Percentiles rank a stretch among this genome's conserved stretches.
Evolutionary conservation across 2,888 invertebrate genomes (phyloP).

Genomic region (Ephialtes manifestator): DNA sequence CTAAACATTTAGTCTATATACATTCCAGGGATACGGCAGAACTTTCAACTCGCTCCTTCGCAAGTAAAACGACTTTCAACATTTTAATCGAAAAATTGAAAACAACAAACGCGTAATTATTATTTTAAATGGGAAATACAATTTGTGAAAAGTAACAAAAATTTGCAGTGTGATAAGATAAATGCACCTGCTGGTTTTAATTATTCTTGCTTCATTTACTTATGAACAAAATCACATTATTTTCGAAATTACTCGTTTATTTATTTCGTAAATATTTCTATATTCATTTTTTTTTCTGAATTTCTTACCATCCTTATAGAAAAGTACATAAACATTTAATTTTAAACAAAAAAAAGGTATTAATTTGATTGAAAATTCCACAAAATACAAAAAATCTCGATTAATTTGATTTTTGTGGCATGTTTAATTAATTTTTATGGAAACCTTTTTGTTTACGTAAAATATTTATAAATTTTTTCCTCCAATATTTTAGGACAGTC

Average conservation of each 20-base stretch:
- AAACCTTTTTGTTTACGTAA: neutral
- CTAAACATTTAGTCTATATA: constrained; percentile 73
- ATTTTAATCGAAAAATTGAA: neutral
- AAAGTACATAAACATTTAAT: too few species aligned
- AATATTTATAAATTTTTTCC: neutral
- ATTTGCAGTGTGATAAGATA: neutral
- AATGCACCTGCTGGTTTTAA: constrained; percentile 23
- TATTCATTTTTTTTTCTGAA: too few species aligned
- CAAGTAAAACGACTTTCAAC: neutral
- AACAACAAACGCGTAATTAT: neutral
- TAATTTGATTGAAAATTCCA: too few species aligned
- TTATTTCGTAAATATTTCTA: neutral
- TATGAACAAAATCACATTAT: too few species aligned
- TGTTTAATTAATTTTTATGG: neutral
- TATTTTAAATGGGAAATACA: neutral
- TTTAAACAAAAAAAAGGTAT: too few species aligned
- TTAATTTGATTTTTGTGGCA: neutral
- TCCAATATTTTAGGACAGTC: too few species aligned
- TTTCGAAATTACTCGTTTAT: neutral
- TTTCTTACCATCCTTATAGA: too few species aligned
- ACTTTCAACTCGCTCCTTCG: constrained; percentile 35
- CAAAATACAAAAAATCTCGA: too few species aligned
- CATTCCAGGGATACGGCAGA: constrained; percentile 72
- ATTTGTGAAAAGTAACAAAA: neutral
- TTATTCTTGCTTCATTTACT: neutral